Conservation (phyloP, 2,888 invertebrate genomes). For the Lathronympha strigana region DNA sequence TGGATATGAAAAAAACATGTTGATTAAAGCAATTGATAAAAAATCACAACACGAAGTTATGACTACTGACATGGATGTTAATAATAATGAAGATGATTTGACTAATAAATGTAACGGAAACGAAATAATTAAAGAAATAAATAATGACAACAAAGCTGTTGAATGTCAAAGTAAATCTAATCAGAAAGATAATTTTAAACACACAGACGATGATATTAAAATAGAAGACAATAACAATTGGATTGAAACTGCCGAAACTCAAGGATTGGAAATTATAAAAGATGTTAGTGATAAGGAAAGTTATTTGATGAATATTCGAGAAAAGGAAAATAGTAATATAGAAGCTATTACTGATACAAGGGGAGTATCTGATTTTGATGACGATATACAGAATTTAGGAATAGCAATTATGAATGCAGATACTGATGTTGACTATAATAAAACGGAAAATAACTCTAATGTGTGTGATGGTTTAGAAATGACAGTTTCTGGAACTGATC, state of each 20-base stretch:
- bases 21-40: neutral
- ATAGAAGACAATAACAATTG: neutral
- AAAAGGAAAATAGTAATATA: constrained; percentile 8
- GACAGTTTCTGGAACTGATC: neutral
- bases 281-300: neutral
- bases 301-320: constrained; percentile 1
- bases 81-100: neutral
- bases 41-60: neutral
- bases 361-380: constrained; percentile 17
- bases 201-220: neutral
- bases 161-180: neutral
- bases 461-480: constrained; percentile 1
- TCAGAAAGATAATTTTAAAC: neutral
- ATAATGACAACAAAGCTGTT: neutral
- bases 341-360: neutral
- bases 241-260: neutral
- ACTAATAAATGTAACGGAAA: neutral
- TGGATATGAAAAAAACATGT: neutral
- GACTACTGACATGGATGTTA: neutral
- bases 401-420: constrained; percentile 2
- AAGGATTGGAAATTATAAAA: constrained; percentile 7
- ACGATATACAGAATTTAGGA: constrained; percentile 27
- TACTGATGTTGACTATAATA: neutral
- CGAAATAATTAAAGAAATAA: neutral
- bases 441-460: neutral